Conservation (phyloP, 2,113 vertebrate genomes). For the Bubo bubo region DNA sequence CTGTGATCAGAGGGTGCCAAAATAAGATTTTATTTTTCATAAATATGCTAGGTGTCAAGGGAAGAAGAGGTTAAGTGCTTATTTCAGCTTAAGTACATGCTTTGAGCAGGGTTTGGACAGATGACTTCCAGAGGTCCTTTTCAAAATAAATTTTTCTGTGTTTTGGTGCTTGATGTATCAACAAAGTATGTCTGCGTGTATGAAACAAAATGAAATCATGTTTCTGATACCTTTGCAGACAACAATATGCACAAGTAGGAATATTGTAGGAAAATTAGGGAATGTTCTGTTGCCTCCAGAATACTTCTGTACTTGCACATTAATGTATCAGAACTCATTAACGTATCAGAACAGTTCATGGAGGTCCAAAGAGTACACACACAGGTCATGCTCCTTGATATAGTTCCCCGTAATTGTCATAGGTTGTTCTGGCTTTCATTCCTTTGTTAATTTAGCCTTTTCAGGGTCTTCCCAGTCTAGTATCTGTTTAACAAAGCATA, state of each 20-base stretch:
- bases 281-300: neutral
- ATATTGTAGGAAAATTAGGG: neutral
- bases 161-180: neutral
- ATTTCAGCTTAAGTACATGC: neutral
- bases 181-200: neutral
- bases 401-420: accelerated
- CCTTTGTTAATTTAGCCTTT: neutral
- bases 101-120: neutral
- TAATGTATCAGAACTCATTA: too few species aligned
- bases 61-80: neutral
- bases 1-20: neutral
- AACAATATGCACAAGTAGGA: neutral
- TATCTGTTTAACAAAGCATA: neutral
- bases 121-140: neutral
- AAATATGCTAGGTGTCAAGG: neutral
- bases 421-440: neutral
- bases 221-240: neutral
- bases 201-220: neutral
- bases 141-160: neutral
- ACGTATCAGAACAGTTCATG: neutral
- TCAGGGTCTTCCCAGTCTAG: neutral
- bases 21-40: neutral
- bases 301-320: neutral
- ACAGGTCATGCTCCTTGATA: neutral
- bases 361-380: neutral